Evolutionary conservation across 2,888 invertebrate genomes (phyloP), one percentile per base, ranked within the genome.

Genomic region (Pelosia muscerda): DNA sequence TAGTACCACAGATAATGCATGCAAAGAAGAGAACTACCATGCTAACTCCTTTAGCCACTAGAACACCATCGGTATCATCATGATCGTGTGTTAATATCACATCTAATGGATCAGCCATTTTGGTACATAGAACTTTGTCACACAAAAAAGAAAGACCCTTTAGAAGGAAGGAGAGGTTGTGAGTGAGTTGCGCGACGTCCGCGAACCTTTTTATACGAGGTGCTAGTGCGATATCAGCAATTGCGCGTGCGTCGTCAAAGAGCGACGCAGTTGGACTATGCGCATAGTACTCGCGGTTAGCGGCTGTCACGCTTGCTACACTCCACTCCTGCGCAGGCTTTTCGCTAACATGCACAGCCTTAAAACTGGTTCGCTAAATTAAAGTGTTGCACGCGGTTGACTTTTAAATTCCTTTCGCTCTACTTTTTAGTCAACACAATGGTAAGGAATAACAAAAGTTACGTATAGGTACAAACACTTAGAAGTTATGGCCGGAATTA

Each of bases 21-120:
- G 97, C 96, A 68, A 95, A 88, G 84, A 98, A 97, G 22, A 98
- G 95, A 31, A 97, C 96, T 56, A 95, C 92, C 97, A 98, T 97
- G 1, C 98, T 96, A 6, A 97, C 96, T 25, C 96, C 95, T 90
- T 98, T 98, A 22, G 98, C 97, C 42, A 96, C 81, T 25, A 97
- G 86, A 11, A 96, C 94, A 8, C 92, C 93, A 0, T 95, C 90
- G 0, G 88, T 88, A 6, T 94, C 92, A 23, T 83, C 80, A 49
- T 82, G 81, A 15, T 68, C 79, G 49, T 87, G 81, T 11, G 78
- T 73, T 53, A 86, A 82, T 54, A 86, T 76, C 49, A 78, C 73
- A 67, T 82, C 82, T 64, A 77, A 65, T 56, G 81, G 72, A 71
- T 84, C 82, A 3, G 88, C 78, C 87, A 87, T 88, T 74, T 72